These are phyloP conservation scores for Aphrophora alni DNA, from an alignment of 2,888 invertebrate genomes.

Conservation along the genomic window DNA sequence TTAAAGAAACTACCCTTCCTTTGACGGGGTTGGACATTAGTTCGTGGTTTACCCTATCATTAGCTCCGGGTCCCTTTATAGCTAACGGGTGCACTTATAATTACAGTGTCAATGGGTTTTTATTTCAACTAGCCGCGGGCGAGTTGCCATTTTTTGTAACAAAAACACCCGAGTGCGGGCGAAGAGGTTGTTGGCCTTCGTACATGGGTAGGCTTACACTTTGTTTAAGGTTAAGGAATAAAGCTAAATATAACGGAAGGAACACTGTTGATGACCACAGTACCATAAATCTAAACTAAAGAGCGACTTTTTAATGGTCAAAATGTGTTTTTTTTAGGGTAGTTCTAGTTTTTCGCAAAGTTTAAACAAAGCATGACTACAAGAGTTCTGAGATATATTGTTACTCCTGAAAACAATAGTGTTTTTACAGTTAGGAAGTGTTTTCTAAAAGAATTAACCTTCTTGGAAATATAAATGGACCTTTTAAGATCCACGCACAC, in stretches of 20 bases:
- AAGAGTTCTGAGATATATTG: background rate
- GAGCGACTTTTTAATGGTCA: background rate
- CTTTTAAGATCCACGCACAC: no score
- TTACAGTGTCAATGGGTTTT: background rate
- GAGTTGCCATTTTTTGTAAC: background rate
- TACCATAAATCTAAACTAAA: background rate
- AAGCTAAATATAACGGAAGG: background rate
- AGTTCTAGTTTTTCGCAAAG: background rate
- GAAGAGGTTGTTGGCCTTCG: background rate
- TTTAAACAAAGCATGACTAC: background rate
- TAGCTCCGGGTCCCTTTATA: background rate
- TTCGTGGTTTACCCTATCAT: background rate
- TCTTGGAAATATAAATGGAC: no score
- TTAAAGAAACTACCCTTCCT: background rate
- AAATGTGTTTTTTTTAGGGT: background rate
- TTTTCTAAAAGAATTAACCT: no score
- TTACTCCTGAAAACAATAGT: background rate
- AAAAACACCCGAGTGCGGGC: no score
- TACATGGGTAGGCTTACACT: background rate
- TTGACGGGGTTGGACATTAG: background rate
- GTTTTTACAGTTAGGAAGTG: background rate
- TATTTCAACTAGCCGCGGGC: background rate
- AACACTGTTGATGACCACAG: background rate
- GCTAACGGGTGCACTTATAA: background rate
- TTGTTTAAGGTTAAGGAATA: no score